Percentiles rank a stretch among this genome's conserved stretches.
These are phyloP conservation scores for Hypena proboscidalis DNA, from an alignment of 2,888 invertebrate genomes.

Conservation along the genomic window DNA sequence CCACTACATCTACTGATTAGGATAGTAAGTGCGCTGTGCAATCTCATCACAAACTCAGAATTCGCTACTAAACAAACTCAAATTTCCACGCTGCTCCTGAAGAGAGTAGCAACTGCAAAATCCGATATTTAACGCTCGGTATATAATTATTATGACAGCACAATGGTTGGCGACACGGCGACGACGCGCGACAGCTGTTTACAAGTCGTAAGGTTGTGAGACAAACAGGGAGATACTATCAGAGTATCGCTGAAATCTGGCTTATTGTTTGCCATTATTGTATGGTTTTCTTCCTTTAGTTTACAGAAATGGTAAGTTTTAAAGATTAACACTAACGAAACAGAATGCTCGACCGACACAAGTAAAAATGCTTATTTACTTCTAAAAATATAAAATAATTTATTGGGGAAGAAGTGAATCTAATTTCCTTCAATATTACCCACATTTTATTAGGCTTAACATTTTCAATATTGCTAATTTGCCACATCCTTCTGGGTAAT, in stretches of 20 bases:
- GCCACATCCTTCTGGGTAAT: no score
- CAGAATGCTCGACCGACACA: no score
- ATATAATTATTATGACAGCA: conserved; percentile 81
- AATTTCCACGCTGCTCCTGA: conserved; percentile 27
- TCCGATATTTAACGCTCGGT: conserved; percentile 70
- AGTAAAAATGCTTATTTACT: no score
- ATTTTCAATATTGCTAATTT: no score
- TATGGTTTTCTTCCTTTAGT: conserved; percentile 19
- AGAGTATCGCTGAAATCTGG: conserved; percentile 61
- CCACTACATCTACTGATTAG: no score
- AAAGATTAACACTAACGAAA: no score
- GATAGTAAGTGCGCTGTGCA: no score
- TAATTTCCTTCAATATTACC: no score
- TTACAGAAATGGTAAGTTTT: not conserved
- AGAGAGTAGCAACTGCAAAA: conserved; percentile 58
- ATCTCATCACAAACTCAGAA: conserved; percentile 1
- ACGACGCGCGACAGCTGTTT: conserved; percentile 61
- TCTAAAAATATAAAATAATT: no score
- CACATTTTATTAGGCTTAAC: no score
- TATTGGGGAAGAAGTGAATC: no score
- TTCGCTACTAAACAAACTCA: conserved; percentile 28
- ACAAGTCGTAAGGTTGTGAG: conserved; percentile 48
- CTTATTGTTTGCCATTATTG: conserved; percentile 55
- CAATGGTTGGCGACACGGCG: conserved; percentile 66
- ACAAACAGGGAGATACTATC: conserved; percentile 60